Percentiles rank a stretch among this genome's conserved stretches.
Evolutionary conservation across 2,113 vertebrate species (phyloP).

Genomic region (Synchiropus splendidus): DNA sequence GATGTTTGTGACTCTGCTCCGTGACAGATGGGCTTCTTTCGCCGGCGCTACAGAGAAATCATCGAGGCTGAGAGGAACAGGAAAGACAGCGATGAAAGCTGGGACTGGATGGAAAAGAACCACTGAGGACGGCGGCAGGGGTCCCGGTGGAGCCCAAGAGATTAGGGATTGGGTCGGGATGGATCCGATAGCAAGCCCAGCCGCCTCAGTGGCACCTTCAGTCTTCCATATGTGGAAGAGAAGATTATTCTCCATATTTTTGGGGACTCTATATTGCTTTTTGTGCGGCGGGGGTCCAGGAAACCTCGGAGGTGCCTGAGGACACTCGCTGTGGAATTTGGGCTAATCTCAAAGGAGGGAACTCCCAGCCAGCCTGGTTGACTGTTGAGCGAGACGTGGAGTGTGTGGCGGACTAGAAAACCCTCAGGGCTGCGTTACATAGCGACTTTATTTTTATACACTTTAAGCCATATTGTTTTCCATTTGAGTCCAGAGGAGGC

Average conservation of each 20-base stretch:
- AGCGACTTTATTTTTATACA: constrained; percentile 92
- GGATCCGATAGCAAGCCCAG: constrained; percentile 67
- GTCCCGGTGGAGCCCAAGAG: constrained; percentile 82
- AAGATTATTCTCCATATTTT: constrained; percentile 97
- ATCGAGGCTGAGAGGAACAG: constrained; percentile 95
- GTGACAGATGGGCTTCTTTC: constrained; percentile 95
- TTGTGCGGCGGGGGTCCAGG: constrained; percentile 66
- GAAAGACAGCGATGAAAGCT: constrained; percentile 92
- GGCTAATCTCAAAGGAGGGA: constrained; percentile 54
- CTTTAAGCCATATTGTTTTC: constrained; percentile 74
- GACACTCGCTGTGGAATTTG: constrained; percentile 62
- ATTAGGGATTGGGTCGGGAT: constrained; percentile 44
- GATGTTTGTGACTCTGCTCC: too few species aligned
- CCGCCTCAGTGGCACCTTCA: constrained; percentile 70
- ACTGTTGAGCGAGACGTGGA: constrained; percentile 65
- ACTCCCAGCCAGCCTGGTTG: constrained; percentile 40
- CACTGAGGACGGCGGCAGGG: constrained; percentile 72
- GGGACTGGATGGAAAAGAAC: constrained; percentile 96
- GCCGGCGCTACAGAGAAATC: constrained; percentile 92
- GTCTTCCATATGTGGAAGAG: constrained; percentile 99
- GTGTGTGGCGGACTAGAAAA: constrained; percentile 71
- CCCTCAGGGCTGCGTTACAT: constrained; percentile 89
- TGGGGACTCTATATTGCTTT: constrained; percentile 82
- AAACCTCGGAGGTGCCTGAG: constrained; percentile 70
- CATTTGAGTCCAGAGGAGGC: too few species aligned